phyloP scores from a whole-genome alignment of 2,797 vertebrate species.

The Enteromius treurensis region DNA sequence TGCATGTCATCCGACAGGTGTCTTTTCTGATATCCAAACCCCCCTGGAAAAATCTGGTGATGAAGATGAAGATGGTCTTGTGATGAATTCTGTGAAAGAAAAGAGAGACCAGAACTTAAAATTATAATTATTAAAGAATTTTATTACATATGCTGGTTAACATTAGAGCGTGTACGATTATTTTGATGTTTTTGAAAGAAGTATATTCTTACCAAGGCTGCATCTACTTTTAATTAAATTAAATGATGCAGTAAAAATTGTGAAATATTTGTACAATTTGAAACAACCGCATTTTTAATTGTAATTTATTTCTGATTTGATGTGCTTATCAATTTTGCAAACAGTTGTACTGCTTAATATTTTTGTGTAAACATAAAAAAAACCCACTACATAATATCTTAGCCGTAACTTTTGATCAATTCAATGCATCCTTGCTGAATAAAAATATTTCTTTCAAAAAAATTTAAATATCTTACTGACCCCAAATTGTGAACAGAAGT shows the following conservation, averaged over 20 bases:
- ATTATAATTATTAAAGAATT: neutral
- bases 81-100: constrained; percentile 47
- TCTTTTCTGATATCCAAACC: constrained; percentile 68
- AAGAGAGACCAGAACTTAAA: constrained; percentile 13
- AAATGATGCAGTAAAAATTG: neutral
- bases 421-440: neutral
- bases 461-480: neutral
- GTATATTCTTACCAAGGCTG: neutral
- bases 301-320: neutral
- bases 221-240: neutral
- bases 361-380: neutral
- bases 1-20: constrained; percentile 68
- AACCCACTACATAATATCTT: neutral
- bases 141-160: neutral
- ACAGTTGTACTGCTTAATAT: neutral
- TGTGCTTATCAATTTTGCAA: neutral
- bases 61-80: constrained; percentile 49
- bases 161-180: neutral
- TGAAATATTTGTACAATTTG: neutral
- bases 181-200: neutral
- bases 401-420: neutral
- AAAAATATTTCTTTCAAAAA: neutral
- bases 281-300: neutral
- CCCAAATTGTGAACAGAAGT: neutral
- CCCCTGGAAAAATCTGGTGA: constrained; percentile 51